These are phyloP conservation scores for Acronicta alni DNA, from an alignment of 2,888 invertebrate species.

Conservation along the genomic window DNA sequence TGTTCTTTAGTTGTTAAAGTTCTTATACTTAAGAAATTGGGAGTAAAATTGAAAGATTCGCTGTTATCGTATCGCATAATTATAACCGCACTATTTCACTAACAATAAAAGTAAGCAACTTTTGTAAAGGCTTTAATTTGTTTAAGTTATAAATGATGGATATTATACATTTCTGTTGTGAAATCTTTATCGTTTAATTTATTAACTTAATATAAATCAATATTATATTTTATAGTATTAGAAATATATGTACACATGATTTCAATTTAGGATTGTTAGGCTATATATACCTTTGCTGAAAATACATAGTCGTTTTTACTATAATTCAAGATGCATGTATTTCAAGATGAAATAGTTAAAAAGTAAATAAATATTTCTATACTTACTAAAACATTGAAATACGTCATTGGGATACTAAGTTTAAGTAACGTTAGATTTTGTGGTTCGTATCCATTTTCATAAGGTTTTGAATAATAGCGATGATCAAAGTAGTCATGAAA, in stretches of 20 bases:
- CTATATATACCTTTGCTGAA: not conserved
- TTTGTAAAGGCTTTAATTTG: conserved; percentile 81
- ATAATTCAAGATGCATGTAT: conserved; percentile 13
- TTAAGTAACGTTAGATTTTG: conserved; percentile 3
- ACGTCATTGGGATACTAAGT: conserved; percentile 3
- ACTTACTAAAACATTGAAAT: conserved; percentile 10
- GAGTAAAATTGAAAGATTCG: conserved; percentile 17
- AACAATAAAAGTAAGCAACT: conserved; percentile 51
- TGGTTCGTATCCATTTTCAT: conserved; percentile 61
- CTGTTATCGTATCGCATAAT: conserved; percentile 20
- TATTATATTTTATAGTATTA: not conserved
- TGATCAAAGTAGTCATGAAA: conserved; percentile 62
- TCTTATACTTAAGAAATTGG: conserved; percentile 25
- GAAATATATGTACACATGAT: conserved; percentile 20
- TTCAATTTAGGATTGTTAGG: conserved; percentile 4
- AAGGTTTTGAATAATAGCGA: conserved; percentile 49
- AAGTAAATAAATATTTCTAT: conserved; percentile 20
- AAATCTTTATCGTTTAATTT: conserved; percentile 47
- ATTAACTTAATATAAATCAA: conserved; percentile 10
- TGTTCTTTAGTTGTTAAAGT: conserved; percentile 17
- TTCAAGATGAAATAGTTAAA: conserved; percentile 12
- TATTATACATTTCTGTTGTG: conserved; percentile 56
- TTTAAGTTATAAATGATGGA: conserved; percentile 74
- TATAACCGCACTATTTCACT: conserved; percentile 45
- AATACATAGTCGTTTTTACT: not conserved